Base-by-base conservation (phyloP, 2,797 vertebrate species). In the Sparidentex hasta region DNA sequence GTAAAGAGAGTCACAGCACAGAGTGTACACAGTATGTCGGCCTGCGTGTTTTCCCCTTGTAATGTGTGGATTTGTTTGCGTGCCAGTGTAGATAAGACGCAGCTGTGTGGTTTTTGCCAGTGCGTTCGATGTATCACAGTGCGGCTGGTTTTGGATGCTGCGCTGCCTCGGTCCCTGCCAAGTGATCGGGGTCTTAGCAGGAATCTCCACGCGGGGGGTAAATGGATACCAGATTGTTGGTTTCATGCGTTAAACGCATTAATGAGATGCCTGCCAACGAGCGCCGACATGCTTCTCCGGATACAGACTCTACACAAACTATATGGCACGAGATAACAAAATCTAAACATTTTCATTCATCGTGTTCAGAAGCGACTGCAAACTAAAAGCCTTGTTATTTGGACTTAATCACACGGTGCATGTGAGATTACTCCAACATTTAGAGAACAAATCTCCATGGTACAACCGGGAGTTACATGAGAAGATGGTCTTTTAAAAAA, bases 171-270 rank as follows among this genome's bases (percentile, higher is more conserved):
- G 48, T 33, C 69, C 58, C 55, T 87, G 84, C 84, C 91, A 89
- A 81, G 66, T 56, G 76, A 86, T 71, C 48, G 78, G 38, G 70
- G 76, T 72, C 76, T 68, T 76, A 72, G 77, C 74, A 72, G 84
- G 83, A 75, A 69, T 73, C 78, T 73, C 72, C 76, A 67, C 71
- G 58, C n/a, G 41, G 82, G 87, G 74, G 76, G 84, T 77, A 83
- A 86, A 89, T 82, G 81, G 83, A 86, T 43, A 78, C 74, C 86
- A 88, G 85, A 85, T 74, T 88, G 82, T 71, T 54, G 72, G 55
- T 72, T 63, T 82, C 74, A 11, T 76, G 74, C 48, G 9, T 81
- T 81, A 76, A 84, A 83, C 57, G 65, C 67, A 82, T 85, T 82
- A 76, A 87, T 76, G 61, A 81, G 78, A 23, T 1, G 71, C 27